These are phyloP conservation scores for Sarcophaga variegata DNA, from an alignment of 2,888 invertebrate genomes.

Conservation along the genomic window DNA sequence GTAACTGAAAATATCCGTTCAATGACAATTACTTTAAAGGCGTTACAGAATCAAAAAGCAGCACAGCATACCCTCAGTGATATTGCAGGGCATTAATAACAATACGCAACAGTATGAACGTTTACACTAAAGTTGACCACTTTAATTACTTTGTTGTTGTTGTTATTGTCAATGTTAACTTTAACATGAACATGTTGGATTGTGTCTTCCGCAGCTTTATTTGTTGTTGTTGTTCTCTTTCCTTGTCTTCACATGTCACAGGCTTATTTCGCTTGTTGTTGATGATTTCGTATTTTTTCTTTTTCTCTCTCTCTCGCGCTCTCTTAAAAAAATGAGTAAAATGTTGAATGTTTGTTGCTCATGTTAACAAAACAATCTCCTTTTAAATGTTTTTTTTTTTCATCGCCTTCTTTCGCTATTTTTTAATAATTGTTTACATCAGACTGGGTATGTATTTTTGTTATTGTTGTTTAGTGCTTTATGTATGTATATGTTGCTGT, in stretches of 20 bases:
- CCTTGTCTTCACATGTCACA: slow-evolving; percentile 20
- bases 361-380: too few relatives aligned
- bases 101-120: slow-evolving; percentile 15
- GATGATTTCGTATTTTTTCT: not conserved
- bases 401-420: too few relatives aligned
- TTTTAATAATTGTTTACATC: too few relatives aligned
- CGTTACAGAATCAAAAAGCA: not conserved
- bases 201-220: not conserved
- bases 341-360: slow-evolving; percentile 5
- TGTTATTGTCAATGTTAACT: not conserved
- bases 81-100: not conserved
- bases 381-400: too few relatives aligned
- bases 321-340: not conserved
- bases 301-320: not conserved
- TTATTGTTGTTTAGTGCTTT: too few relatives aligned
- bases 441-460: too few relatives aligned
- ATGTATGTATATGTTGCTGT: too few relatives aligned
- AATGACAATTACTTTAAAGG: not conserved
- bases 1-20: not conserved
- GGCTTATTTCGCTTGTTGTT: slow-evolving; percentile 19
- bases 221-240: slow-evolving; percentile 23
- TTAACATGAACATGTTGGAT: slow-evolving; percentile 17
- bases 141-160: slow-evolving; percentile 33
- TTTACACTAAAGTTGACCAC: slow-evolving; percentile 21
- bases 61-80: too few relatives aligned